Conservation (phyloP, 2,888 invertebrate genomes). For the Xestia rhomboidea region DNA sequence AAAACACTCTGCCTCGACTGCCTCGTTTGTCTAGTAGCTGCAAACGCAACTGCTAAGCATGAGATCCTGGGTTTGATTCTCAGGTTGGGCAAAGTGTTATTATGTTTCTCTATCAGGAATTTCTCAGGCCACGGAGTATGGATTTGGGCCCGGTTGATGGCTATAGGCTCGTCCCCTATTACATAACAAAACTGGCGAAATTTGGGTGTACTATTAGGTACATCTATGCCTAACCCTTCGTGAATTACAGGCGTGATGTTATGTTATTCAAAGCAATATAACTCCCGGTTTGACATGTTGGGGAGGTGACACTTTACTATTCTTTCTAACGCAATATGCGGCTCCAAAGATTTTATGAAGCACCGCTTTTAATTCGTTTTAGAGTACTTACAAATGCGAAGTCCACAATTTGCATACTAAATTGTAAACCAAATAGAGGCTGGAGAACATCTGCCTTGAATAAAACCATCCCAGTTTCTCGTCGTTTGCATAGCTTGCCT, state of each 20-base stretch:
- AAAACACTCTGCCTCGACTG: constrained; percentile 58
- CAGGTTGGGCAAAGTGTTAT: accelerated
- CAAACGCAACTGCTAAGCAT: neutral
- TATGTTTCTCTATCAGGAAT: neutral
- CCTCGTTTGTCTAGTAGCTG: neutral
- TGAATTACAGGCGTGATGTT: neutral
- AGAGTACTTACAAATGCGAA: constrained; percentile 80
- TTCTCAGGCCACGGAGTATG: neutral
- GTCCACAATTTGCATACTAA: constrained; percentile 84
- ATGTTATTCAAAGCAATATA: constrained; percentile 76
- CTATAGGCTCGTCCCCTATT: neutral
- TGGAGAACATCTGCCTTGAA: constrained; percentile 78
- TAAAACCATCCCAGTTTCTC: constrained; percentile 74
- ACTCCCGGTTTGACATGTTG: constrained; percentile 69
- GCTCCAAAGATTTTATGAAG: constrained; percentile 78
- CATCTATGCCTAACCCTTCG: neutral
- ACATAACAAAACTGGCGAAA: neutral
- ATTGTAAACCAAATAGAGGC: constrained; percentile 83
- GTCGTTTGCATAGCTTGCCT: constrained; percentile 79
- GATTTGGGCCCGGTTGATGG: neutral
- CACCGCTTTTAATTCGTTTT: constrained; percentile 79
- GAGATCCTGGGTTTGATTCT: neutral
- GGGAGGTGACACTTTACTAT: constrained; percentile 71
- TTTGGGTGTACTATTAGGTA: neutral
- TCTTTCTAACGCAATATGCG: constrained; percentile 72